phyloP scores from a whole-genome alignment of 2,113 vertebrate genomes.

The Forbesichthys agassizii region DNA sequence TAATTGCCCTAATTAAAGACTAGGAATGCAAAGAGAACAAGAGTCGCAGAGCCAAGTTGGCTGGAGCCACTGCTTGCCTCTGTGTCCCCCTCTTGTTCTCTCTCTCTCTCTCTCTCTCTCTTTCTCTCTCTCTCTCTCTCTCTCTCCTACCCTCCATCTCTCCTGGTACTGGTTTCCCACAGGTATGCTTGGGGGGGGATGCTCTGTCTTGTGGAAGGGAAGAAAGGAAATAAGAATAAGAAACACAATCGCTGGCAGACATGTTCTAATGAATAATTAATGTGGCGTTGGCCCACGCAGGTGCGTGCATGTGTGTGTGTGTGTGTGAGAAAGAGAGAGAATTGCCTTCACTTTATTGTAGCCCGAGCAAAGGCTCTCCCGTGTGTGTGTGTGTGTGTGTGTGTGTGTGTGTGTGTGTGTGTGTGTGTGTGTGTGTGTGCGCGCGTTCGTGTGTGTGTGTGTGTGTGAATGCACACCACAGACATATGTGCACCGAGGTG shows the following conservation, averaged over 20 bases:
- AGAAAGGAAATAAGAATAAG: background rate
- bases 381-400: background rate
- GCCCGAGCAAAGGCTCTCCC: background rate
- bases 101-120: background rate
- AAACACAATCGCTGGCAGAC: conserved; percentile 15
- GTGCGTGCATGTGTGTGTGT: background rate
- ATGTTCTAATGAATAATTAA: conserved; percentile 19
- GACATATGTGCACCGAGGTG: background rate
- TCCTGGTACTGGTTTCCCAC: background rate
- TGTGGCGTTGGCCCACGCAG: background rate
- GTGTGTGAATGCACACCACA: background rate
- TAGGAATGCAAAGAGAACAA: conserved; percentile 35
- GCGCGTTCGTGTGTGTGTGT: background rate
- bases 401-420: background rate
- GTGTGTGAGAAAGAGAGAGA: background rate
- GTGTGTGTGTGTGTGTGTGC: background rate
- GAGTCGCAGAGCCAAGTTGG: conserved; percentile 27
- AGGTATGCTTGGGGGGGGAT: background rate
- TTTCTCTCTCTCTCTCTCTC: background rate
- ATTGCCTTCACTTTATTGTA: background rate
- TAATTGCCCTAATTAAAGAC: conserved; percentile 67
- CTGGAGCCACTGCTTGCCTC: conserved; percentile 7
- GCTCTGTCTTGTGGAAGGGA: background rate
- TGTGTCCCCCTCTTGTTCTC: background rate
- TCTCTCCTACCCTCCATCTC: background rate